phyloP scores from a whole-genome alignment of 2,797 vertebrate genomes.

The Coregonus sp. region DNA sequence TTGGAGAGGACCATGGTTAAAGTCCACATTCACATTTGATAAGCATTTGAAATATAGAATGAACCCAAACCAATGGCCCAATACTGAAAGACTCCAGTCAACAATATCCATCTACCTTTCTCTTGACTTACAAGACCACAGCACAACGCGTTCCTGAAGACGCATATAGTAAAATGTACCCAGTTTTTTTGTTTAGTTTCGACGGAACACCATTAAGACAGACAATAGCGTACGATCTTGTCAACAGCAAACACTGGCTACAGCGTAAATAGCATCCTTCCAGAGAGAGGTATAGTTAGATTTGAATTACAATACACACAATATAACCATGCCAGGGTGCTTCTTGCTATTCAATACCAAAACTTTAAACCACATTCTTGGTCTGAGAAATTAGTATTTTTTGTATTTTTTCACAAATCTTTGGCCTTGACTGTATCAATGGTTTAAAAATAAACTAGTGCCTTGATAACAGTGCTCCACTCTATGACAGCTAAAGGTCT shows the following conservation, averaged over 20 bases:
- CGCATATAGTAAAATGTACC: too few relatives aligned
- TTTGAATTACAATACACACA: slow-evolving; percentile 3
- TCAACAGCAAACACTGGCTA: not conserved
- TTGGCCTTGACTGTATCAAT: not conserved
- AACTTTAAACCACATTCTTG: not conserved
- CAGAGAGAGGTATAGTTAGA: not conserved
- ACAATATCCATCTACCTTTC: not conserved
- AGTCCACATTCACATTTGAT: not conserved
- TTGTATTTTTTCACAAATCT: not conserved
- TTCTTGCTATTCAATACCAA: slow-evolving; percentile 3
- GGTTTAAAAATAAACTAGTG: slow-evolving; percentile 4
- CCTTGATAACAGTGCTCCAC: slow-evolving; percentile 9
- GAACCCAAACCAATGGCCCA: not conserved
- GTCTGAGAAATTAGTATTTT: not conserved
- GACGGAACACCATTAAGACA: not conserved
- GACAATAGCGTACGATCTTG: slow-evolving; percentile 14
- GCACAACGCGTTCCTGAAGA: not conserved
- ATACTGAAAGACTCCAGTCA: not conserved
- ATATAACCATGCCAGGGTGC: not conserved
- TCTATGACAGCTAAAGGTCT: slow-evolving; percentile 13
- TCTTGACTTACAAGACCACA: not conserved
- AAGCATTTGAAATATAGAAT: not conserved
- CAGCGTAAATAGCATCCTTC: not conserved
- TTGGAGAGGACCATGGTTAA: slow-evolving; percentile 25
- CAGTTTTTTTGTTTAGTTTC: not conserved